Evolutionary conservation across 2,113 vertebrate genomes (phyloP), one percentile per base, ranked within the genome.

Genomic region (Hypomesus transpacificus): DNA sequence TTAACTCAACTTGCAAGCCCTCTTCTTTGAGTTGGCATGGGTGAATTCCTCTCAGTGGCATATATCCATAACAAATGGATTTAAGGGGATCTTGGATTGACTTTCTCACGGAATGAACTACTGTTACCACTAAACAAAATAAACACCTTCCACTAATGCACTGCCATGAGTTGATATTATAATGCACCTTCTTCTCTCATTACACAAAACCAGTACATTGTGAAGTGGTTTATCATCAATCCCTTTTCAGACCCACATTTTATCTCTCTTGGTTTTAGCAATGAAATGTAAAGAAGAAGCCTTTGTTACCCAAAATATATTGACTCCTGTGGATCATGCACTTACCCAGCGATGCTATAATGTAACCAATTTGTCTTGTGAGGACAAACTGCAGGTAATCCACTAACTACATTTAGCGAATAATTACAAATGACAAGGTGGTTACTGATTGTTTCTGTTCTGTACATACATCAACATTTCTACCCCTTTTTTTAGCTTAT

Each of bases 251-350:
- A 65, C 26, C 20, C 4, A 13, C 3, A 14, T 65, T 39, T 65
- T 6, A 2, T 39, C 8, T 21, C 13, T 46, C 5, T 65, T 50
- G 9, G 78, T 89, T 70, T 64, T 77, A 93, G 92, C 92, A 90
- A 82, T 91, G 90, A 84, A 75, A 84, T 82, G 78, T 86, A 89
- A 81, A 87, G 92, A 93, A 83, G 88, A 22, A 21, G 63, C 91
- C 85, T 87, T 92, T 92, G 81, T 88, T 84, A 92, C 89, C 92
- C 92, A 85, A 84, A 84, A 90, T 80, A 89, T 83, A 89, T 88
- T 73, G 87, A 92, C 91, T 89, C 91, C 89, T 71, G 87, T 91
- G 87, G 91, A 92, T 88, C 90, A 78, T 90, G 89, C 91, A 91
- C 82, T 93, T 90, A 85, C 88, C 87, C 89, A 80, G 82, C 84